Base-by-base conservation (phyloP, 2,888 invertebrate genomes). In the Sminthurides aquaticus region DNA sequence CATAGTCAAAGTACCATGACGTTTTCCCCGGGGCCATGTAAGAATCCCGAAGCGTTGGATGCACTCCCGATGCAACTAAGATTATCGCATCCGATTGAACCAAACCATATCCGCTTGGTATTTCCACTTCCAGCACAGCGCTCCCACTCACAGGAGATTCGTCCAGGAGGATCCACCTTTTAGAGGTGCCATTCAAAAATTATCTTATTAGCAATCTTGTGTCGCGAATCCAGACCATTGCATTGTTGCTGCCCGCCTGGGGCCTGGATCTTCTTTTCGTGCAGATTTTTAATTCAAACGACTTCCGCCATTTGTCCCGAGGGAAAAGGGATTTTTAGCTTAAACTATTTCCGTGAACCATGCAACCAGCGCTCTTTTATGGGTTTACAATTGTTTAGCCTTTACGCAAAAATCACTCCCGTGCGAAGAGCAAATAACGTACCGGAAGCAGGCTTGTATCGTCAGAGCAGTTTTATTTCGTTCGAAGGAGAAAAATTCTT, bases 1-100 rank as follows among this genome's bases (percentile, higher is more conserved):
- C 82, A 74, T 79, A 78, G 67, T 80, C 78, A 79, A 82, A 78
- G 78, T 80, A 78, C 81, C 82, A 78, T 75, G 79, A 67, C 75
- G 80, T 79, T 74, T 76, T 77, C 15, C 77, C 76, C 48, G 76
- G 75, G 18, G 73, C 71, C 5, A 76, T 76, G 20, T 75, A 74
- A 15, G 76, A 78, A 68, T 78, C 78, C 26, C 74, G 69, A 11
- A 79, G 72, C 15, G 76, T 76, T 1, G 76, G 78, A 71, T 77
- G 77, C 26, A 75, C 66, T 20, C 75, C 70, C 1, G 70, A 69
- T 5, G 66, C 63, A 3, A 77, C 76, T 34, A 77, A 67, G 8
- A 62, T 65, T 29, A 77, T 78, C 1, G 81, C 79, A 60, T 79
- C 80, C 48, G 81, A 79, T 72, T 83, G 80, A 56, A 79, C 74